Conservation (phyloP, 2,113 vertebrate genomes). For the Oceanites oceanicus region DNA sequence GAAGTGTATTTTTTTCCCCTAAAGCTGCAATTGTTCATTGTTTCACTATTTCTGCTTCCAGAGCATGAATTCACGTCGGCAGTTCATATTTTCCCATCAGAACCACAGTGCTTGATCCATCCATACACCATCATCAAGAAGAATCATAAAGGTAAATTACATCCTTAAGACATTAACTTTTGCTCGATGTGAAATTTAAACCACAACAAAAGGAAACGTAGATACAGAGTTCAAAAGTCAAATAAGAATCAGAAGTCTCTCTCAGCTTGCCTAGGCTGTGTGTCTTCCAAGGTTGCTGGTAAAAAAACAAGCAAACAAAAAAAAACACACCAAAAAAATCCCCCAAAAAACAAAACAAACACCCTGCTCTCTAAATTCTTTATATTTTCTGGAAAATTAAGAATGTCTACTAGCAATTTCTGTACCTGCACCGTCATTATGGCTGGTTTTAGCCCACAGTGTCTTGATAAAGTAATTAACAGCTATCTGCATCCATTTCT, state of each 20-base stretch:
- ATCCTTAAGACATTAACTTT: not conserved
- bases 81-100: conserved; percentile 41
- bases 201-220: not conserved
- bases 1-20: conserved; percentile 48
- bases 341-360: not conserved
- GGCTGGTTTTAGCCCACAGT: not conserved
- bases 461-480: not conserved
- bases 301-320: not conserved
- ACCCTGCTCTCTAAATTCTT: not conserved
- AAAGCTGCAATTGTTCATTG: conserved; percentile 58
- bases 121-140: not conserved
- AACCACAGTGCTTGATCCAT: not conserved
- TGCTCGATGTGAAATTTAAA: not conserved
- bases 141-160: not conserved
- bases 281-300: not conserved
- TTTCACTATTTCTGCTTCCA: conserved; percentile 34
- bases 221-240: conserved; percentile 14
- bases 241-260: not conserved
- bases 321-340: too few relatives aligned
- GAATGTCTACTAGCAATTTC: not conserved
- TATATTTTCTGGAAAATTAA: not conserved
- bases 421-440: not conserved
- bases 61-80: conserved; percentile 15
- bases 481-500: not conserved
- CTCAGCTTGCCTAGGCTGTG: not conserved